Percentiles rank a stretch among this genome's conserved stretches.
phyloP scores from a whole-genome alignment of 2,113 vertebrate species.

The Aspidoscelis tigris region DNA sequence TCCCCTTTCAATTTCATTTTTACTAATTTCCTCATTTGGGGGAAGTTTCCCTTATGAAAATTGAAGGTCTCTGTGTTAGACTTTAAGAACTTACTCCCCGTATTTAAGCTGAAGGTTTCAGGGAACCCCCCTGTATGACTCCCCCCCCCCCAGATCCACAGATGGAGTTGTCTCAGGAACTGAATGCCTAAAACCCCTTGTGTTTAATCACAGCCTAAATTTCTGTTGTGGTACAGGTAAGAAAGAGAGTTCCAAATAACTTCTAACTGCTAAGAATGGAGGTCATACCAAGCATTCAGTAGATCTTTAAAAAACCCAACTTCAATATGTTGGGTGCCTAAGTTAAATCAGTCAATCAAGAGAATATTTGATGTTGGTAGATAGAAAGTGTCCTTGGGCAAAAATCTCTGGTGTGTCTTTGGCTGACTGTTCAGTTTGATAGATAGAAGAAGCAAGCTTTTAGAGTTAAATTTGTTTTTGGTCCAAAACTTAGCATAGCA shows the following conservation, averaged over 20 bases:
- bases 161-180: too few species aligned
- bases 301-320: neutral
- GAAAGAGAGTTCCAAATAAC: neutral
- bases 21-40: too few species aligned
- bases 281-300: too few species aligned
- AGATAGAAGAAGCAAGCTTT: neutral
- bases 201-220: neutral
- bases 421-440: constrained; percentile 5
- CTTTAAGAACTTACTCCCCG: too few species aligned
- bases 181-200: too few species aligned
- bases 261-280: too few species aligned
- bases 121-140: too few species aligned
- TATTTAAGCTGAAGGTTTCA: too few species aligned
- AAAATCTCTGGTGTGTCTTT: neutral
- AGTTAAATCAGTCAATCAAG: neutral
- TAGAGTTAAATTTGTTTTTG: constrained; percentile 10
- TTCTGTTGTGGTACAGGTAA: neutral
- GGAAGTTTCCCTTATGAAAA: too few species aligned
- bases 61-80: too few species aligned
- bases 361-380: neutral
- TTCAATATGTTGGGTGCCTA: neutral
- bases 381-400: constrained; percentile 25
- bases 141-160: too few species aligned
- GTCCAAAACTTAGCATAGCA: neutral
- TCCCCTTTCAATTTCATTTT: too few species aligned